These are phyloP conservation scores for Pseudorhiza aurosa DNA, from an alignment of 30 jellyfish, hydroid and myxozoan genomes.

Conservation along the genomic window DNA sequence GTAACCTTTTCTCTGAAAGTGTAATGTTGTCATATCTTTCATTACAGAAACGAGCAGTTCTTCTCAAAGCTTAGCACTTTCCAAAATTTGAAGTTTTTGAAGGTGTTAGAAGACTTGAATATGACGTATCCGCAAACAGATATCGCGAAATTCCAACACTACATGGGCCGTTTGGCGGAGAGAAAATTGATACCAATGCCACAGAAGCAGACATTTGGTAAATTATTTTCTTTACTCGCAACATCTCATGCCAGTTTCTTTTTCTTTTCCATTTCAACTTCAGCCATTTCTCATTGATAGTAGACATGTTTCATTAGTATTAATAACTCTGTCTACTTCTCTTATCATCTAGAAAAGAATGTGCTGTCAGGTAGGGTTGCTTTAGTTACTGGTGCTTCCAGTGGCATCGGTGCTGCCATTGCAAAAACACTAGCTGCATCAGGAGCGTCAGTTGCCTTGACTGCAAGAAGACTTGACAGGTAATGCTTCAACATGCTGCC, in stretches of 20 bases:
- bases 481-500: too few relatives aligned
- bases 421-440: constrained; percentile 77
- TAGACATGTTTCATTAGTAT: too few relatives aligned
- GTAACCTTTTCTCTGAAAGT: too few relatives aligned
- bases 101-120: constrained; percentile 27
- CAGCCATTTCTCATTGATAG: not conserved
- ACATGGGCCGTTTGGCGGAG: constrained; percentile 49
- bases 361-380: constrained; percentile 72
- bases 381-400: constrained; percentile 90
- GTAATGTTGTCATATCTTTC: too few relatives aligned
- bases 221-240: not conserved
- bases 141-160: constrained; percentile 33
- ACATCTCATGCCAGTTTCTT: not conserved
- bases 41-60: constrained; percentile 55
- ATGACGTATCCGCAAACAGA: constrained; percentile 45
- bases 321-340: too few relatives aligned
- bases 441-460: constrained; percentile 91
- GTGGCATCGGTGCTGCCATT: constrained; percentile 93
- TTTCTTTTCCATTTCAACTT: too few relatives aligned
- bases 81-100: constrained; percentile 41
- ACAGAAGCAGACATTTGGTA: constrained; percentile 48
- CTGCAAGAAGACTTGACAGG: constrained; percentile 89
- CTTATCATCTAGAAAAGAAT: constrained; percentile 48
- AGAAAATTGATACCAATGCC: constrained; percentile 62
- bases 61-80: constrained; percentile 71